Evolutionary conservation across 2,113 vertebrate species (phyloP), one percentile per base, ranked within the genome.

Genomic region (Zosterops borbonicus): DNA sequence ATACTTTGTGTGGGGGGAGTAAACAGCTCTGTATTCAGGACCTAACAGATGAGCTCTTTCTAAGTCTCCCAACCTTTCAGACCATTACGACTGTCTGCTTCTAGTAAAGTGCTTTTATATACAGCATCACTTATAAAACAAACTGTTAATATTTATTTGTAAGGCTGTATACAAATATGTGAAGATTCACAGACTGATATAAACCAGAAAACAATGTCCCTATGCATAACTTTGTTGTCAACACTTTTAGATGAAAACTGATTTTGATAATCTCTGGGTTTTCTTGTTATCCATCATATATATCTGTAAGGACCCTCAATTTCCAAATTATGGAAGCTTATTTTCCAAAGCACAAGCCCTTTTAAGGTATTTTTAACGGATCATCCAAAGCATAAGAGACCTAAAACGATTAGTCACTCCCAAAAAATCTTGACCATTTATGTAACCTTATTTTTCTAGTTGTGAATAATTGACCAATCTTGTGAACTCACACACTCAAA

Each of bases 401-500:
- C 31, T 89, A 81, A 96, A 96, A 89, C 56, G 78, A 81, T 92
- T 90, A 96, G 76, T 96, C 93, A 95, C 20, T 74, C 83, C 70
- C 0, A 0, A 95, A 94, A 94, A 90, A 96, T 95, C 93, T 90
- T 84, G 71, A 83, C 83, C 71, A 87, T 93, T 95, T 94, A 75
- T 90, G 44, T 89, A 94, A 93, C 60, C 31, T 95, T 93, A 77
- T 89, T 95, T 96, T 95, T 81, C 88, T 92, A 50, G 53, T 87
- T 87, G 55, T 86, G 83, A 94, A 87, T 95, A 92, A 91, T 3
- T 87, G 83, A 62, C 91, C 71, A 41, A 76, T 87, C 83, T 89
- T 67, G 37, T 49, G 89, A 94, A 89, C 60, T 60, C 80, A 93
- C 78, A 91, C 47, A 47, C 49, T 92, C 52, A 91, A 94, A 81